These are phyloP conservation scores for Epizoanthus illoricatus DNA, from an alignment of 92 coral and sea anemone species.

Conservation along the genomic window DNA sequence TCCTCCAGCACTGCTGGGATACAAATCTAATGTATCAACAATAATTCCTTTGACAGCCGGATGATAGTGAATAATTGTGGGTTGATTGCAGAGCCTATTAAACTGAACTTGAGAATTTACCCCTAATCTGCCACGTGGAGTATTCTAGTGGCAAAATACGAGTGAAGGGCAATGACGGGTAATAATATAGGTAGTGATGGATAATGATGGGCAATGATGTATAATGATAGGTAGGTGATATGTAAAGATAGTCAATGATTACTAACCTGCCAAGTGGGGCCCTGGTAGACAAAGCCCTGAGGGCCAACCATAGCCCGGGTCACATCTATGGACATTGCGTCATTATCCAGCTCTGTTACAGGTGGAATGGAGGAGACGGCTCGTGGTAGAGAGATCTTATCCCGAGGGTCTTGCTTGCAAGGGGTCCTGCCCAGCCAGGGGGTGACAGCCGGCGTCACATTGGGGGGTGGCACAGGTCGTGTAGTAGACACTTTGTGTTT, in stretches of 20 bases:
- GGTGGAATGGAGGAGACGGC: slow-evolving; percentile 68
- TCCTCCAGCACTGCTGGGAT: too few relatives aligned
- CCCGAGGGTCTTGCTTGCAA: slow-evolving; percentile 44
- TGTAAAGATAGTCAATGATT: background rate
- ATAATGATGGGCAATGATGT: too few relatives aligned
- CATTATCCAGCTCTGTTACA: slow-evolving; percentile 62
- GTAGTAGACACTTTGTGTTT: slow-evolving; percentile 39
- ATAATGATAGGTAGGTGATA: background rate
- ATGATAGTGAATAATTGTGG: background rate
- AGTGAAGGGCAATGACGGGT: too few relatives aligned
- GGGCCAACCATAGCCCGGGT: slow-evolving; percentile 55
- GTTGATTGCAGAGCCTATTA: too few relatives aligned
- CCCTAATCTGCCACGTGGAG: too few relatives aligned
- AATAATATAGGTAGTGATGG: too few relatives aligned
- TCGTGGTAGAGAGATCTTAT: slow-evolving; percentile 51
- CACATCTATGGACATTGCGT: slow-evolving; percentile 63
- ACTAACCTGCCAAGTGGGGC: slow-evolving; percentile 76
- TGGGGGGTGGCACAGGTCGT: slow-evolving; percentile 36
- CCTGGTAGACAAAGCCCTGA: slow-evolving; percentile 37
- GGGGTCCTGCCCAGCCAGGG: slow-evolving; percentile 63
- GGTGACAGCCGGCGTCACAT: slow-evolving; percentile 78
- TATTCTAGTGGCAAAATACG: too few relatives aligned
- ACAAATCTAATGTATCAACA: too few relatives aligned
- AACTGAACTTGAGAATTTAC: too few relatives aligned
- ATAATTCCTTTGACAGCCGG: too few relatives aligned